phyloP scores from a whole-genome alignment of 1,140 invertebrate genomes.

The Palaemon carinicauda region DNA sequence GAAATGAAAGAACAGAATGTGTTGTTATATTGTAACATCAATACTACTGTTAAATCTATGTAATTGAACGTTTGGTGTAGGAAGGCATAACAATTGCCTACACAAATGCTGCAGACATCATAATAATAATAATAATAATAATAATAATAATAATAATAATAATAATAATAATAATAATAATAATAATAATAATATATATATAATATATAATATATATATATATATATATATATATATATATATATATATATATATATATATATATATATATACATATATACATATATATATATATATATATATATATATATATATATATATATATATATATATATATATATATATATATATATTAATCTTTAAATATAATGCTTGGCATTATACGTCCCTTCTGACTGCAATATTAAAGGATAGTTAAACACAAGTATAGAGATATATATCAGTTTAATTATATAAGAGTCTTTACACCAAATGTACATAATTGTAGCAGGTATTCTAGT shows the following conservation, averaged over 20 bases:
- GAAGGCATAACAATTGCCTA: too few species aligned
- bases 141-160: too few species aligned
- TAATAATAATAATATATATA: too few species aligned
- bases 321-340: neutral
- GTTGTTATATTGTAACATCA: too few species aligned
- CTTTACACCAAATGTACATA: conserved; percentile 12
- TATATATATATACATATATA: neutral
- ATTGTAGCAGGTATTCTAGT: neutral
- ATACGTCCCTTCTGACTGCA: too few species aligned
- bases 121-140: too few species aligned
- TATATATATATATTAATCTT: neutral
- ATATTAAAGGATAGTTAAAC: too few species aligned
- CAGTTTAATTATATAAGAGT: conserved; percentile 10
- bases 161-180: too few species aligned
- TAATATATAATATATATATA: neutral
- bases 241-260: neutral
- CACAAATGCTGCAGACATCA: too few species aligned
- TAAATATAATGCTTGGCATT: neutral
- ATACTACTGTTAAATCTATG: too few species aligned
- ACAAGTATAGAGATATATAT: neutral
- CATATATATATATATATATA: neutral
- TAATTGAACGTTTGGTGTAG: too few species aligned
- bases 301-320: neutral
- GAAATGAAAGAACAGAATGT: too few species aligned
- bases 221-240: neutral